These are phyloP conservation scores for Panthera tigris DNA, from an alignment of 2,113 vertebrate species.

Conservation along the genomic window DNA sequence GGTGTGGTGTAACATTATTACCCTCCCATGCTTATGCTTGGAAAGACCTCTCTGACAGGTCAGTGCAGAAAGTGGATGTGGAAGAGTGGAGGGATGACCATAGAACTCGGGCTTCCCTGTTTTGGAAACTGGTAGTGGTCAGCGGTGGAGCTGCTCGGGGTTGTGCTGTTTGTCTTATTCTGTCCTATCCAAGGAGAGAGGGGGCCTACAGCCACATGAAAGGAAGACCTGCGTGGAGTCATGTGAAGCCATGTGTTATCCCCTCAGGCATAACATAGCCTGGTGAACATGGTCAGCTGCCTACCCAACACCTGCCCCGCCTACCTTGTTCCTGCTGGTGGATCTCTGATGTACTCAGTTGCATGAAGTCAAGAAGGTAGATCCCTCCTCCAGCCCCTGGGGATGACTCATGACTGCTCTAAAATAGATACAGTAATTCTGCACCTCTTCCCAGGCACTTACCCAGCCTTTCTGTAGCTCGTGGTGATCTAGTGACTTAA, in stretches of 20 bases:
- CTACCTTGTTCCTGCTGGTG: not conserved
- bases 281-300: not conserved
- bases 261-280: not conserved
- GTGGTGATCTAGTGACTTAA: not conserved
- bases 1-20: not conserved
- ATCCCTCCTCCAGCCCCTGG: not conserved
- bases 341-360: not conserved
- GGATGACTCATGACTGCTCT: not conserved
- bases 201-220: not conserved
- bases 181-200: not conserved
- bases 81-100: not conserved
- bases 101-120: not conserved
- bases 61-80: not conserved
- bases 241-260: not conserved
- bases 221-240: not conserved
- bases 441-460: not conserved
- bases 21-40: not conserved
- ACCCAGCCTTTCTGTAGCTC: not conserved
- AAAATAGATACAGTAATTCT: not conserved
- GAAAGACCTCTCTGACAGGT: not conserved
- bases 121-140: not conserved
- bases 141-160: not conserved
- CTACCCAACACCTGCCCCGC: not conserved
- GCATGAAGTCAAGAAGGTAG: not conserved
- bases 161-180: not conserved